Evolutionary conservation across 2,888 invertebrate species (phyloP), one percentile per base, ranked within the genome.

Genomic region (Lasioglossum morio): DNA sequence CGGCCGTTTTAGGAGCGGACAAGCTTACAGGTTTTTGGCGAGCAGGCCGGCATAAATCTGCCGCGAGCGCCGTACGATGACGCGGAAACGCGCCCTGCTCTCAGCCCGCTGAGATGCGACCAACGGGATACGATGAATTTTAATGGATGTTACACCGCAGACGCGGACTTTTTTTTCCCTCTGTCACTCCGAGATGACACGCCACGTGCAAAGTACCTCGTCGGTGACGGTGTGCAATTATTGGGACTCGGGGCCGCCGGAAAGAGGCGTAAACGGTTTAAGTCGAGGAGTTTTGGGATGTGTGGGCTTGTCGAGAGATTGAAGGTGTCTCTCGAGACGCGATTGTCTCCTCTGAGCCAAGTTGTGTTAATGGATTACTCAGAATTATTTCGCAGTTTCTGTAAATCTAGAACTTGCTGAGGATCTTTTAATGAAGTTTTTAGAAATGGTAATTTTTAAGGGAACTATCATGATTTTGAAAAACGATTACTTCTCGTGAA

Each of bases 11-110:
- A 40, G 72, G 72, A 72, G 46, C 27, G 43, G 34, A 19, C 48
- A 48, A 3, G 34, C 46, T 30, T 73, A 73, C 73, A 53, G 73
- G 73, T 73, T 73, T 73, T 34, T 34, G 46, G 30, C 46, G 46
- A 30, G 72, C 43, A 27, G 72, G 16, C 40, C 27, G 37, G 40
- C 27, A 43, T 72, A 43, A 72, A 43, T 43, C 72, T 72, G 72
- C 37, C 72, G 72, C 43, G 72, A 72, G 72, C 37, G 43, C 14
- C 16, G 43, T 5, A 43, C 70, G 70, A 12, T 70, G 70, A 70
- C 70, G 37, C 70, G 70, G 70, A 40, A 70, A 70, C 40, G n/a
- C n/a, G 70, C 12, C 12, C 34, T 23, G 66, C 30, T 34, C 12
- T n/a, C n/a, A 37, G 34, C 7, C 63, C 16, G 63, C 34, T 14